Percentiles rank a stretch among this genome's conserved stretches.
These are phyloP conservation scores for Octonoba sinensis DNA, from an alignment of 2,888 invertebrate genomes.

Conservation along the genomic window DNA sequence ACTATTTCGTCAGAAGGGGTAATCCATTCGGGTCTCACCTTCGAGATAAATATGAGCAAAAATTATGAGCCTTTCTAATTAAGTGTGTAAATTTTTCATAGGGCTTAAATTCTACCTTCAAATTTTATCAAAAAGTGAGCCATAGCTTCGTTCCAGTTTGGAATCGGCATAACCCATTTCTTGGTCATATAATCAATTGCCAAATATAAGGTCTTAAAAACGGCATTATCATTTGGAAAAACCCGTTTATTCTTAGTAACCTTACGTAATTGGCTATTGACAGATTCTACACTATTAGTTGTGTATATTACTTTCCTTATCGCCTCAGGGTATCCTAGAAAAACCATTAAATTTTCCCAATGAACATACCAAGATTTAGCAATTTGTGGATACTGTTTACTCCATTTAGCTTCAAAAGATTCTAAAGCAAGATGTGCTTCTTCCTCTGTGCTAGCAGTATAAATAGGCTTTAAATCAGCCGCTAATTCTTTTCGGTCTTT, in stretches of 20 bases:
- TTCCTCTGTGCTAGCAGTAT: neutral
- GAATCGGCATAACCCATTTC: neutral
- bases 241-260: conserved; percentile 1
- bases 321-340: neutral
- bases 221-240: neutral
- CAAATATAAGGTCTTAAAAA: conserved; percentile 3
- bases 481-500: neutral
- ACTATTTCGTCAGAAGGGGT: too few species aligned
- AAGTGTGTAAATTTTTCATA: neutral
- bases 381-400: conserved; percentile 4
- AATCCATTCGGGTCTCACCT: too few species aligned
- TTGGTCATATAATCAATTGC: neutral
- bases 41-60: too few species aligned
- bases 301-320: neutral
- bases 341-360: conserved; percentile 2
- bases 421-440: neutral
- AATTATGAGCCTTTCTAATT: neutral
- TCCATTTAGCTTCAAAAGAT: neutral
- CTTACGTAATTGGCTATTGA: conserved; percentile 4
- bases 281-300: neutral
- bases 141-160: neutral
- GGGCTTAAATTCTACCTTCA: neutral
- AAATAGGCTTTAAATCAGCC: neutral
- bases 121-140: conserved; percentile 5
- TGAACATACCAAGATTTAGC: neutral